Evolutionary conservation across 2,888 invertebrate species (phyloP), one percentile per base, ranked within the genome.

Genomic region (Odontomyia ornata): DNA sequence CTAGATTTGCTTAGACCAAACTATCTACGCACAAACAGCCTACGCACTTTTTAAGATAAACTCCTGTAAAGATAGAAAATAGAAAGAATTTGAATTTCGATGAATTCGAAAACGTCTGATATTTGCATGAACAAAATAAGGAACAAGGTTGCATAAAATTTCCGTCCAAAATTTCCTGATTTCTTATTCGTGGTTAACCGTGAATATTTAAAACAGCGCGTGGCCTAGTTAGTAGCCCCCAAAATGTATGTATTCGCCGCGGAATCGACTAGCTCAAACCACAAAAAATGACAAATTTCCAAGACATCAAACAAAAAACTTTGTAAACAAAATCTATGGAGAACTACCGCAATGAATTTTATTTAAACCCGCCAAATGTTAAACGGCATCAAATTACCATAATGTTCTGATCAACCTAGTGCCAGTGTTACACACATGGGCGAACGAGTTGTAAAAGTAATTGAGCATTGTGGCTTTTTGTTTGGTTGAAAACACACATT

Each of bases 341-440:
- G 72, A 71, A 71, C 71, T 71, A 71, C 71, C 71, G 71, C 71
- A 71, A 71, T 47, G 71, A 71, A 56, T 56, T 72, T 72, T 28
- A 72, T 56, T 72, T 28, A 52, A 72, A 27, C 72, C 72, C 28
- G 28, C 52, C 52, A 52, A 64, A 64, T 64, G 64, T n/a, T 64
- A 60, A 28, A 64, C 2, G 7, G 72, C 15, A 71, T 65, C 9
- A 13, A 72, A 56, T 52, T 71, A 52, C 25, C 56, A 72, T 28
- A 27, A 13, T 28, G 21, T 46, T 56, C 21, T 15, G 43, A 65
- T 43, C 43, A 9, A 11, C 1, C 27, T 27, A 27, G 15, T 25
- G 9, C 27, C 18, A 21, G 43, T 36, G 65, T 65, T 36, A n/a
- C 36, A 36, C 65, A 65, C 27, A 65, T 65, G 65, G n/a, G 23